These are phyloP conservation scores for Cossypha polioptera DNA, from an alignment of 2,797 vertebrate genomes.

Conservation along the genomic window DNA sequence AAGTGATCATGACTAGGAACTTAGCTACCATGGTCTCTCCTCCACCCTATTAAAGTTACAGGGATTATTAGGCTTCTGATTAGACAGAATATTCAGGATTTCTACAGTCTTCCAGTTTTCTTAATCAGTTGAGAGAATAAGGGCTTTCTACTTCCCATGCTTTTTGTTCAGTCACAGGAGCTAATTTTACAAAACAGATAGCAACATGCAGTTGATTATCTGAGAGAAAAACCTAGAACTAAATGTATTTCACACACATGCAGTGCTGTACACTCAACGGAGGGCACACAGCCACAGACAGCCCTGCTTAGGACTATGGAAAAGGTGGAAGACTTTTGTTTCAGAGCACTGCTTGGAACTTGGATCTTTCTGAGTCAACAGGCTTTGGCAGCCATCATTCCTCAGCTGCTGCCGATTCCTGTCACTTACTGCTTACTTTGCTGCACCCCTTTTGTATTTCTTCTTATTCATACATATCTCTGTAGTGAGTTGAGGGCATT, in stretches of 20 bases:
- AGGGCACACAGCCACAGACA: background rate
- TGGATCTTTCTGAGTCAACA: background rate
- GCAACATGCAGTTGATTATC: background rate
- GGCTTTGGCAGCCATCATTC: background rate
- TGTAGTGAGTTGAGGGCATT: background rate
- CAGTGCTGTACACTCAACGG: background rate
- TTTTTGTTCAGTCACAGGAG: background rate
- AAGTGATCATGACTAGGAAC: background rate
- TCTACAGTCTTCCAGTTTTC: background rate
- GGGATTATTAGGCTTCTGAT: background rate
- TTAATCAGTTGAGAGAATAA: background rate
- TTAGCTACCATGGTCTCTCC: background rate
- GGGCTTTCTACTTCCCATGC: background rate
- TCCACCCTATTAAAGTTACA: background rate
- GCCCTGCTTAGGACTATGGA: background rate
- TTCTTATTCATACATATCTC: background rate
- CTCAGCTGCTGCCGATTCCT: background rate
- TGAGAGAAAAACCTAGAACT: background rate
- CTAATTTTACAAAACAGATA: background rate
- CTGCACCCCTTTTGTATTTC: background rate
- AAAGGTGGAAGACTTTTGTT: background rate
- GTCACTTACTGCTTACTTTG: background rate
- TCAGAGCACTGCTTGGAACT: background rate
- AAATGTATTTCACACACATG: background rate
- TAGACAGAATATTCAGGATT: background rate